These are phyloP conservation scores for Aplodontia rufa DNA, from an alignment of 2,113 vertebrate species.

Conservation along the genomic window DNA sequence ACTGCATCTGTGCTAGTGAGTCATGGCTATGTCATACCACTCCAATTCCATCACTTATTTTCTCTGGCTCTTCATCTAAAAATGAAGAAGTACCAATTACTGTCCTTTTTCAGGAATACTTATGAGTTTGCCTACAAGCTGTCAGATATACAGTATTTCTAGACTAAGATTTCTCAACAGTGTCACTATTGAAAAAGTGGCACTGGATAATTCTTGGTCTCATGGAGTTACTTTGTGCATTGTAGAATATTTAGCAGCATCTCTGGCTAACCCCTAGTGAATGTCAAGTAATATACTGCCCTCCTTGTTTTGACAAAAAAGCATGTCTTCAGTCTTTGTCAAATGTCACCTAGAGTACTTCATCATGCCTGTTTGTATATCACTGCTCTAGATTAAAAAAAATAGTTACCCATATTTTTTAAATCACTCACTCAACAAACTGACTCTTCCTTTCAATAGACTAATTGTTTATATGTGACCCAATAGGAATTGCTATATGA, in stretches of 20 bases:
- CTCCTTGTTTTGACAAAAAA: background rate
- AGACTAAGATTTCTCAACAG: background rate
- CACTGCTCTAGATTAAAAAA: background rate
- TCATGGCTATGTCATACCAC: background rate
- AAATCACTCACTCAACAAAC: constrained; percentile 18
- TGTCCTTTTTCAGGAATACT: background rate
- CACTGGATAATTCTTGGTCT: background rate
- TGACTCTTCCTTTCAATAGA: background rate
- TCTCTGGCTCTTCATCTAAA: background rate
- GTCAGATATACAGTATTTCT: background rate
- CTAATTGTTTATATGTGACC: background rate
- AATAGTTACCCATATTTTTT: background rate
- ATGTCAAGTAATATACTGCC: background rate
- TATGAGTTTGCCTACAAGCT: background rate
- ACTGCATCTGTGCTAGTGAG: background rate
- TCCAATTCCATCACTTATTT: background rate
- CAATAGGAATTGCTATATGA: background rate
- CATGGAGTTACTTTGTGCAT: background rate
- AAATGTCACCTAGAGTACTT: background rate
- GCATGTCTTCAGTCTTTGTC: background rate
- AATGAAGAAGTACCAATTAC: background rate
- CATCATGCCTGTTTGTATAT: background rate
- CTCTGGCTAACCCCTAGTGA: background rate
- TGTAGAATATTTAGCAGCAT: background rate
- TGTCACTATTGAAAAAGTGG: background rate